A percentile compares a stretch with the other conserved stretches of the same genome.
Conservation (phyloP, 2,113 vertebrate species). For the Stercorarius parasiticus region DNA sequence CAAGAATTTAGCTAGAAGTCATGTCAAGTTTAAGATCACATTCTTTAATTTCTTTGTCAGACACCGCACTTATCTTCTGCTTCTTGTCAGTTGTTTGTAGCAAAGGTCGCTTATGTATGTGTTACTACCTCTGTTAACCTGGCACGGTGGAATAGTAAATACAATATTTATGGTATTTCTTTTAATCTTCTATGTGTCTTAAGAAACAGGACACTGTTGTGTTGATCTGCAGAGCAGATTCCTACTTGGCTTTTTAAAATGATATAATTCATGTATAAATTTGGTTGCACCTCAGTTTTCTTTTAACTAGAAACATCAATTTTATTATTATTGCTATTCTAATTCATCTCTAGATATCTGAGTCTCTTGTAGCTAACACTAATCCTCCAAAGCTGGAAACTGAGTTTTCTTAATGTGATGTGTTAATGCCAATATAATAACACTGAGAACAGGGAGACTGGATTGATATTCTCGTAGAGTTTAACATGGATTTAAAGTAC, state of each 20-base stretch:
- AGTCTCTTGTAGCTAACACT: not conserved
- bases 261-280: not conserved
- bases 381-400: not conserved
- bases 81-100: not conserved
- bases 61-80: not conserved
- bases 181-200: not conserved
- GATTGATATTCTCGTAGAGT: not conserved
- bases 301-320: not conserved
- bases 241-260: not conserved
- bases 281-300: not conserved
- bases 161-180: not conserved
- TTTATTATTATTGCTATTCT: not conserved
- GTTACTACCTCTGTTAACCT: not conserved
- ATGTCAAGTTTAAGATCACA: not conserved
- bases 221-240: not conserved
- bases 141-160: not conserved
- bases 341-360: not conserved
- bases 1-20: not conserved
- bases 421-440: constrained; percentile 24
- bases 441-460: not conserved
- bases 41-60: not conserved
- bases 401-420: not conserved
- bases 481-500: constrained; percentile 10
- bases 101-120: not conserved
- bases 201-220: not conserved